Evolutionary conservation across 1,140 invertebrate genomes (phyloP), one percentile per base, ranked within the genome.

Genomic region (Listronotus oregonensis): DNA sequence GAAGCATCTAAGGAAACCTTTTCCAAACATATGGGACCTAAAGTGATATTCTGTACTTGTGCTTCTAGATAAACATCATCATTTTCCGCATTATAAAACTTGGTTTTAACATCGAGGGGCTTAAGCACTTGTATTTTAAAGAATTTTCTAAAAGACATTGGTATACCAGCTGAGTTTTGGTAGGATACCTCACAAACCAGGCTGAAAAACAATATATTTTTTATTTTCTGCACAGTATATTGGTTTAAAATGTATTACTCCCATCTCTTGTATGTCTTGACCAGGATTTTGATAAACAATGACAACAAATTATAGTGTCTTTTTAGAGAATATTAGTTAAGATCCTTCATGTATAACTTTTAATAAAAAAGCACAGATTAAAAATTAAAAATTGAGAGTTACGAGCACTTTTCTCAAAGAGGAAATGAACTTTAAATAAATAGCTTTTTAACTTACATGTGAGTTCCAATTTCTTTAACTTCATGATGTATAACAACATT

Each of bases 81-180:
- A 64, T 92, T 94, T 86, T 98, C 95, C 14, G 93, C 91, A 86
- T 96, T 97, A 77, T 95, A 98, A 80, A 98, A 97, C 78, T 99
- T 98, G 4, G 96, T 99, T 82, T 98, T 97, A 0, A 99, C 95
- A 87, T 99, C 96, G 11, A 99, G 82, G 43, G 97, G 97, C 78
- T 98, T 98, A 64, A 96, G 85, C 0, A 99, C 97, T 87, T 97
- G 93, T 82, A 99, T 99, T 82, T 98, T 98, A 78, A 98, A 99
- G 79, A 96, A 98, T 79, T 98, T 98, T 73, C 92, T 85, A 77
- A 97, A 90, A n/a, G 87, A 90, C 66, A 86, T 84, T 52, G 89
- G 81, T 71, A 88, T 86, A 66, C 90, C 89, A 58, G 84, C 83
- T 58, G 87, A 80, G 54, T 87, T 88, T 67, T 86, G 87, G 77